phyloP scores from a whole-genome alignment of 2,797 vertebrate genomes.

The Notamacropus eugenii region DNA sequence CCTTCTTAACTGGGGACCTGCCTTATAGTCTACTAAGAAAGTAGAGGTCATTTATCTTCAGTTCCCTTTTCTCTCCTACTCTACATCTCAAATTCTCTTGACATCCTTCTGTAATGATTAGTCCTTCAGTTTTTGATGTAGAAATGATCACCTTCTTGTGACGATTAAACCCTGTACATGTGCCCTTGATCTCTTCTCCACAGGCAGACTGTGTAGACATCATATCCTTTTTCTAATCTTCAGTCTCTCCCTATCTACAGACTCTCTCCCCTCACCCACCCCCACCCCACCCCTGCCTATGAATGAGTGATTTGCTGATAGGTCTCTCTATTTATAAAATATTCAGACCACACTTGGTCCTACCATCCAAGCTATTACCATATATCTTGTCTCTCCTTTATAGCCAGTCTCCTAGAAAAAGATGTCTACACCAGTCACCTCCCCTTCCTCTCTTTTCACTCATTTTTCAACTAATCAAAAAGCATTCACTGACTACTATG shows the following conservation, averaged over 20 bases:
- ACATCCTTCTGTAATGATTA: neutral
- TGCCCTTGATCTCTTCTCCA: neutral
- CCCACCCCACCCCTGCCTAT: too few relatives aligned
- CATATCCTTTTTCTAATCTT: neutral
- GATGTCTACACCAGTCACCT: neutral
- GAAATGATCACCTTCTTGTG: neutral
- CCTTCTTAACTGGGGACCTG: neutral
- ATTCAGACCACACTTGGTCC: neutral
- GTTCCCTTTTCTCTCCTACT: neutral
- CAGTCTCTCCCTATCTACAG: neutral
- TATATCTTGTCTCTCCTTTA: neutral
- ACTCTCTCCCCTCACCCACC: accelerated
- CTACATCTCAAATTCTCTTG: neutral
- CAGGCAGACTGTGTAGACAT: neutral
- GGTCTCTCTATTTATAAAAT: neutral
- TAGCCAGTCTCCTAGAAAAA: neutral
- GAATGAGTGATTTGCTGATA: neutral
- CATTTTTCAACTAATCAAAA: neutral
- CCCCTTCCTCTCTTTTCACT: neutral
- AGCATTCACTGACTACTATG: neutral
- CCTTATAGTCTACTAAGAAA: neutral
- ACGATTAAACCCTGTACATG: neutral
- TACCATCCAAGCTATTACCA: neutral
- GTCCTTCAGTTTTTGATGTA: neutral
- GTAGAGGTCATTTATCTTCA: too few relatives aligned